Conservation (phyloP, 2,888 invertebrate genomes). For the Ariolimax columbianus region DNA sequence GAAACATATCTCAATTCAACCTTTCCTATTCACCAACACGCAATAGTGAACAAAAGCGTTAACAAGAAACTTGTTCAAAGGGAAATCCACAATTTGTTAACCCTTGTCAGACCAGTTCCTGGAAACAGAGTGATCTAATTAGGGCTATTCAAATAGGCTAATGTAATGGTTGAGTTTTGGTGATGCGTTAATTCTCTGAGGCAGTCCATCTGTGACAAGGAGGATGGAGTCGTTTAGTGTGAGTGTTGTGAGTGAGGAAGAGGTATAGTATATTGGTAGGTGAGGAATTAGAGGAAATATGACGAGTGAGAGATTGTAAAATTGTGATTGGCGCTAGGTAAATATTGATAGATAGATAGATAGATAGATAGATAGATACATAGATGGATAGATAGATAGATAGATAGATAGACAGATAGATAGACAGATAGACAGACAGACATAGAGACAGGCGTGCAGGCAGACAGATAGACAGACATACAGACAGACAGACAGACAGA, state of each 20-base stretch:
- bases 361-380: not conserved
- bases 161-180: not conserved
- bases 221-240: not conserved
- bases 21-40: not conserved
- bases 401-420: constrained; percentile 4
- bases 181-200: not conserved
- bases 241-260: not conserved
- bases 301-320: too few species aligned
- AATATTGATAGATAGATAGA: not conserved
- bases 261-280: too few species aligned
- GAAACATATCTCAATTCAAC: constrained; percentile 12
- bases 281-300: too few species aligned
- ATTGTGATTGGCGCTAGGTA: too few species aligned
- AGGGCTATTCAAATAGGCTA: not conserved
- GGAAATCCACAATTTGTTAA: constrained; percentile 8
- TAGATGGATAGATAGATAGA: constrained; percentile 33
- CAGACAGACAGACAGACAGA: constrained; percentile 8
- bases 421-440: constrained; percentile 1
- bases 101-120: not conserved
- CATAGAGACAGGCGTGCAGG: not conserved
- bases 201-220: not conserved
- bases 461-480: not conserved
- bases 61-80: constrained; percentile 4
- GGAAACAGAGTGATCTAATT: not conserved
- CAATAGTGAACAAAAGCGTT: not conserved